A percentile compares a stretch with the other conserved stretches of the same genome.
Evolutionary conservation across 2,797 vertebrate species (phyloP).

Genomic region (Gallinago stenura): DNA sequence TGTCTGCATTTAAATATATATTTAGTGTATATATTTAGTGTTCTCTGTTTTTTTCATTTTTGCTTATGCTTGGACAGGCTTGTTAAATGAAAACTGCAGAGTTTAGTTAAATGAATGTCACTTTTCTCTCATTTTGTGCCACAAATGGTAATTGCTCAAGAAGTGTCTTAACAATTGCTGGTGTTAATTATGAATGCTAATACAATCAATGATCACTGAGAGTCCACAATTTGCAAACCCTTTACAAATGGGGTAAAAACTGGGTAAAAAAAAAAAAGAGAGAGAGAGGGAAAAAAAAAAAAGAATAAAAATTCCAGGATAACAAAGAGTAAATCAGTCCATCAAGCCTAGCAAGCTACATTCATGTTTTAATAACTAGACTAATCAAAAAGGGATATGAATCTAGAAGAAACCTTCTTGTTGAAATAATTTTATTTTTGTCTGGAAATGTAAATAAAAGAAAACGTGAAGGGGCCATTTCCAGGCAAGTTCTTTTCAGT

Average conservation of each 20-base stretch:
- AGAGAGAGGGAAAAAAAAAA: no score
- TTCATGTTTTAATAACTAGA: slow-evolving; percentile 11
- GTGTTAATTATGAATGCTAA: slow-evolving; percentile 50
- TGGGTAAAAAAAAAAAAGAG: not conserved
- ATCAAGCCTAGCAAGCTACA: not conserved
- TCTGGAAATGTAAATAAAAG: slow-evolving; percentile 56
- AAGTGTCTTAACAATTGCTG: slow-evolving; percentile 18
- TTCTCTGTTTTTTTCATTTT: slow-evolving; percentile 40
- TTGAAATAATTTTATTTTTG: slow-evolving; percentile 66
- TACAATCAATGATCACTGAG: not conserved
- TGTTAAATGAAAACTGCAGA: not conserved
- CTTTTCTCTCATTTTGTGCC: slow-evolving; percentile 25
- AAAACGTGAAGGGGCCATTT: slow-evolving; percentile 30
- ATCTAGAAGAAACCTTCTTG: slow-evolving; percentile 16
- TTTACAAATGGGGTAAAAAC: slow-evolving; percentile 1
- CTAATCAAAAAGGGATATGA: slow-evolving; percentile 6
- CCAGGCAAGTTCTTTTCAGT: slow-evolving; percentile 61
- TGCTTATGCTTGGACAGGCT: slow-evolving; percentile 68
- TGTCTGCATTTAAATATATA: slow-evolving; percentile 61
- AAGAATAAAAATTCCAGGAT: not conserved
- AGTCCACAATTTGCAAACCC: not conserved
- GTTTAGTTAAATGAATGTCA: slow-evolving; percentile 48
- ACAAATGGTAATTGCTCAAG: slow-evolving; percentile 33
- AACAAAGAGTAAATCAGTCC: slow-evolving; percentile 25
- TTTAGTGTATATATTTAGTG: not conserved